Evolutionary conservation across 1,140 invertebrate genomes (phyloP), one percentile per base, ranked within the genome.

Genomic region (Drosophila micromelanica): DNA sequence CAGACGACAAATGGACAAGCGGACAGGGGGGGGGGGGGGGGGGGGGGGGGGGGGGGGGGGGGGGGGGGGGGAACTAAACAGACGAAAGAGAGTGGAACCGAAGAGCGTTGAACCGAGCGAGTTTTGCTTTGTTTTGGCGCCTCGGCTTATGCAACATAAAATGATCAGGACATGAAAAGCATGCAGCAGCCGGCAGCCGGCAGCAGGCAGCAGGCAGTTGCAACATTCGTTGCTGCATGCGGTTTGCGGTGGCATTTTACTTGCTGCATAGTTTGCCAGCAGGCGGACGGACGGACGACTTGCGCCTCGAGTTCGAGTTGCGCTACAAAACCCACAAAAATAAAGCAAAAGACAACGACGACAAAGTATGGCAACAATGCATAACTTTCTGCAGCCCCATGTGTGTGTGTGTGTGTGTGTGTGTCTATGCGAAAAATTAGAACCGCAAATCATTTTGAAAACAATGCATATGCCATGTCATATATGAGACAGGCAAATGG

Each of bases 381-480:
- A 78, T 76, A 76, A 78, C 73, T 76, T 78, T 76, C 59, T 68
- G 45, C 61, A 68, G 60, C 61, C n/a, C 62, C 15, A 3, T 38
- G 17, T 32, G 30, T 43, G 38, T 49, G 30, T 37, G 8, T 55
- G 32, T 55, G 30, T 13, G 13, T 32, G 32, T 45, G 17, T 45
- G 40, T 69, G 56, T 61, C 30, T 61, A 3, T 23, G 75, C 65
- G 63, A 87, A 81, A 81, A 86, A 86, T 86, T 87, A 76, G 78
- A 86, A 63, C 82, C 82, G 82, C 82, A 86, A 86, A 86, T 86
- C 82, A 86, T 86, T 86, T 78, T 76, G 71, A 82, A 82, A 87
- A 86, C 82, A 86, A 86, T 86, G 82, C 82, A 86, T 86, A 87
- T 87, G 82, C 82, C 82, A 82, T 86, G 82, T 87, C 82, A 87